Conservation (phyloP, 2,888 invertebrate genomes). For the Hypena proboscidalis region DNA sequence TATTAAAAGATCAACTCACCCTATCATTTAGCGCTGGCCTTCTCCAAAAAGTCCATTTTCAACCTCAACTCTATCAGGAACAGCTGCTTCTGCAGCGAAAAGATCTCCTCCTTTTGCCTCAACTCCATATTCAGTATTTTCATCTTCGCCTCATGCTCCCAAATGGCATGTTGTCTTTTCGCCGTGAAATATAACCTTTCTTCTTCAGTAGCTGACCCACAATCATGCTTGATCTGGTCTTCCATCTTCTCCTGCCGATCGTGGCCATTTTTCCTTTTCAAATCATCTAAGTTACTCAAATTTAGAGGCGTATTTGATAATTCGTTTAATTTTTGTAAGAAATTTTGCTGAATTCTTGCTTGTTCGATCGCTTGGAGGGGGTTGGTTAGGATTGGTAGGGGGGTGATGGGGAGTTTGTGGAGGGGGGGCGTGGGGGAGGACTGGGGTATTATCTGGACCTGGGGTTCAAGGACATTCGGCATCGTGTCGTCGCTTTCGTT, state of each 20-base stretch:
- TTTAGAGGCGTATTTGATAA: constrained; percentile 78
- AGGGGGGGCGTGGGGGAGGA: constrained; percentile 66
- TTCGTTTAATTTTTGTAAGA: constrained; percentile 74
- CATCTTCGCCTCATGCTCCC: constrained; percentile 83
- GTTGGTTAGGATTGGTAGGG: constrained; percentile 55
- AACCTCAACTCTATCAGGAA: constrained; percentile 78
- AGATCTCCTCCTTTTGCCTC: constrained; percentile 79
- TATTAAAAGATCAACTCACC: constrained; percentile 25
- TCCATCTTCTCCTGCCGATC: constrained; percentile 53
- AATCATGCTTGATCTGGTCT: constrained; percentile 61
- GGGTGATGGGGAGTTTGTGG: constrained; percentile 53
- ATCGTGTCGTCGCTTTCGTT: constrained; percentile 82
- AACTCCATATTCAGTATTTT: constrained; percentile 80
- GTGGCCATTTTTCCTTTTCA: constrained; percentile 56
- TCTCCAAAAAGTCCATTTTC: constrained; percentile 83
- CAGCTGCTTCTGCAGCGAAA: constrained; percentile 79
- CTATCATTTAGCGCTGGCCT: constrained; percentile 72
- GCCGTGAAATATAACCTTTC: constrained; percentile 75
- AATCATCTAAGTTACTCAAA: constrained; percentile 74
- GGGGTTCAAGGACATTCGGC: constrained; percentile 79
- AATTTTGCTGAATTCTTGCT: constrained; percentile 73
- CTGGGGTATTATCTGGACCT: constrained; percentile 76
- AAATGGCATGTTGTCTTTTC: constrained; percentile 78
- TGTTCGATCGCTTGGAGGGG: constrained; percentile 76
- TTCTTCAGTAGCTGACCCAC: constrained; percentile 67